phyloP scores from a whole-genome alignment of 2,113 vertebrate genomes.

The Synchiropus splendidus region DNA sequence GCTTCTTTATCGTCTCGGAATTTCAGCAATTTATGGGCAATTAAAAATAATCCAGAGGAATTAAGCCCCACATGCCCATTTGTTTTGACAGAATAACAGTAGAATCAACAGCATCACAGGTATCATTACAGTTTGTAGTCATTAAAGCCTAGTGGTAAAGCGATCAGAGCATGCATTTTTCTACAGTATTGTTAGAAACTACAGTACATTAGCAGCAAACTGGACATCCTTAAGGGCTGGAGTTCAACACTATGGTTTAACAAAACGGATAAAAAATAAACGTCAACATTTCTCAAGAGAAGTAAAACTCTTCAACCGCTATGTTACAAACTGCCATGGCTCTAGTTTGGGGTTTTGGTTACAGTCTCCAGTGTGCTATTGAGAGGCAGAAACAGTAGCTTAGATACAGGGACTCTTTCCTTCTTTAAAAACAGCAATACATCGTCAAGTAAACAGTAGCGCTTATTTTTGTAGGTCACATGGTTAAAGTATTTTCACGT shows the following conservation, averaged over 20 bases:
- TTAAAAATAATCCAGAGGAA: constrained; percentile 48
- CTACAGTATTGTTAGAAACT: constrained; percentile 74
- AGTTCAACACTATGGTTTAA: constrained; percentile 69
- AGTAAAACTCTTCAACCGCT: constrained; percentile 70
- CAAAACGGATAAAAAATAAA: constrained; percentile 54
- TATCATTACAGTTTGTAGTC: constrained; percentile 76
- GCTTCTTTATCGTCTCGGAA: constrained; percentile 23
- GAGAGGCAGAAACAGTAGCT: constrained; percentile 88
- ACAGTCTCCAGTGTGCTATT: constrained; percentile 87
- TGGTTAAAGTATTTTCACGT: constrained; percentile 93
- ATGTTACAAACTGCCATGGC: constrained; percentile 78
- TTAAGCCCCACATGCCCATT: constrained; percentile 53
- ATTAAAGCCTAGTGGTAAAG: constrained; percentile 81
- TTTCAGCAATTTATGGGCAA: constrained; percentile 29
- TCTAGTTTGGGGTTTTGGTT: constrained; percentile 74
- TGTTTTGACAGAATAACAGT: constrained; percentile 65
- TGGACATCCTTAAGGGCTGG: constrained; percentile 76
- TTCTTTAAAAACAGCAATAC: constrained; percentile 96
- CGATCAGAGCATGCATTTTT: constrained; percentile 80
- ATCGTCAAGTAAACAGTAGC: constrained; percentile 98
- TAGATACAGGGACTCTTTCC: constrained; percentile 77
- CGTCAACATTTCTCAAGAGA: constrained; percentile 56
- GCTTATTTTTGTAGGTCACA: constrained; percentile 85
- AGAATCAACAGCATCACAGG: constrained; percentile 64
- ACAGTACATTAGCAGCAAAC: constrained; percentile 85